Evolutionary conservation across 1,140 invertebrate genomes (phyloP).

Genomic region (Telenomus remus): DNA sequence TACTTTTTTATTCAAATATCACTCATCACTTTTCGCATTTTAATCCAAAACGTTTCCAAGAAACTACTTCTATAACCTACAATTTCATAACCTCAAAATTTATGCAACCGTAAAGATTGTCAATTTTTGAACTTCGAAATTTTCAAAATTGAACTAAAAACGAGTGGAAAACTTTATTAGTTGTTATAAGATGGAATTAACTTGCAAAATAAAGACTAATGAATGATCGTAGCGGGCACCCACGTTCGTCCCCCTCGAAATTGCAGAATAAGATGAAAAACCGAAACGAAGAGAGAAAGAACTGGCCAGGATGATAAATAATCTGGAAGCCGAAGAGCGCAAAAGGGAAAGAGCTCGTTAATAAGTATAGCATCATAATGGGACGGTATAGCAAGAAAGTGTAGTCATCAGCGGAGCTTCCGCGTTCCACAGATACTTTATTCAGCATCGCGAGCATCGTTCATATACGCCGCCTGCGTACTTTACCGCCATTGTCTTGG

Average conservation of each 20-base stretch:
- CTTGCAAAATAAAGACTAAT: too few species aligned
- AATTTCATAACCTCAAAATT: too few species aligned
- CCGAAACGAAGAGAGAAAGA: conserved; percentile 19
- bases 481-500: conserved; percentile 49
- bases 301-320: conserved; percentile 38
- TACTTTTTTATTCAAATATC: background rate
- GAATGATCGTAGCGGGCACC: too few species aligned
- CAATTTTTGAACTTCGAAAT: too few species aligned
- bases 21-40: background rate
- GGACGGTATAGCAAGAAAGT: conserved; percentile 57
- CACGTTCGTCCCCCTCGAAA: too few species aligned
- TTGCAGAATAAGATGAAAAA: background rate
- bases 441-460: conserved; percentile 46
- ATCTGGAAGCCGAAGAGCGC: conserved; percentile 27
- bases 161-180: too few species aligned
- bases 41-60: too few species aligned
- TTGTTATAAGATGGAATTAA: too few species aligned
- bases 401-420: conserved; percentile 56
- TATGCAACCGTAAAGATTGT: too few species aligned
- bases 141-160: too few species aligned
- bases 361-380: conserved; percentile 54
- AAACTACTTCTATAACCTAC: too few species aligned
- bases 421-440: conserved; percentile 60
- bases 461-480: conserved; percentile 24
- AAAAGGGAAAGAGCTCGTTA: conserved; percentile 51